Evolutionary conservation across 2,797 vertebrate species (phyloP).

Genomic region (Galaxias olidus): DNA sequence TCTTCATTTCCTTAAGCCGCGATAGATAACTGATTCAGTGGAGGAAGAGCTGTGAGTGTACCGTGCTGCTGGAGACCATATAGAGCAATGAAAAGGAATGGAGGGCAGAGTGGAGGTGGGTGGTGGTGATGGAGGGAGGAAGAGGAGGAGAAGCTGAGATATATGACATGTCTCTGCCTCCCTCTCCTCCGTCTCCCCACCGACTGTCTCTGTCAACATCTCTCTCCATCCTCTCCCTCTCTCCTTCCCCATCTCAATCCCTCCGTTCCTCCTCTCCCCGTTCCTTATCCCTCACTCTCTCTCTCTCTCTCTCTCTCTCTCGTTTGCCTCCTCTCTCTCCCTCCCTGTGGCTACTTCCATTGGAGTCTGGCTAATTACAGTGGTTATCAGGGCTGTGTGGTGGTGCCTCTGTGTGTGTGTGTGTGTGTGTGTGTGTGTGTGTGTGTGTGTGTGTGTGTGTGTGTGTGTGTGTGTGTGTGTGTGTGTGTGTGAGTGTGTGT

Average conservation of each 20-base stretch:
- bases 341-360: slow-evolving; percentile 64
- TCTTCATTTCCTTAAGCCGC: too few relatives aligned
- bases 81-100: slow-evolving; percentile 22
- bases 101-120: slow-evolving; percentile 15
- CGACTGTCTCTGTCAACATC: background rate
- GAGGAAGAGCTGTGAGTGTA: too few relatives aligned
- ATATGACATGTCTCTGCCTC: slow-evolving; percentile 18
- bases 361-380: slow-evolving; percentile 74
- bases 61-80: background rate
- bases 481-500: slow-evolving; percentile 34
- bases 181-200: too few relatives aligned
- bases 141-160: slow-evolving; percentile 36
- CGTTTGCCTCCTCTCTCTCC: slow-evolving; percentile 9
- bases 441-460: slow-evolving; percentile 25
- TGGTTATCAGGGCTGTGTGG: slow-evolving; percentile 54
- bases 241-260: background rate
- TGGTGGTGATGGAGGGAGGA: slow-evolving; percentile 32
- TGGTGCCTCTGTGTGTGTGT: slow-evolving; percentile 16
- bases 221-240: background rate
- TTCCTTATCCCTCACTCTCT: too few relatives aligned
- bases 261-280: background rate
- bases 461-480: slow-evolving; percentile 7
- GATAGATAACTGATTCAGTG: too few relatives aligned
- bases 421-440: slow-evolving; percentile 35
- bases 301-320: slow-evolving; percentile 45